Percentiles rank a stretch among this genome's conserved stretches.
Conservation (phyloP, 2,888 invertebrate species). For the Leptinotarsa peninsularis region DNA sequence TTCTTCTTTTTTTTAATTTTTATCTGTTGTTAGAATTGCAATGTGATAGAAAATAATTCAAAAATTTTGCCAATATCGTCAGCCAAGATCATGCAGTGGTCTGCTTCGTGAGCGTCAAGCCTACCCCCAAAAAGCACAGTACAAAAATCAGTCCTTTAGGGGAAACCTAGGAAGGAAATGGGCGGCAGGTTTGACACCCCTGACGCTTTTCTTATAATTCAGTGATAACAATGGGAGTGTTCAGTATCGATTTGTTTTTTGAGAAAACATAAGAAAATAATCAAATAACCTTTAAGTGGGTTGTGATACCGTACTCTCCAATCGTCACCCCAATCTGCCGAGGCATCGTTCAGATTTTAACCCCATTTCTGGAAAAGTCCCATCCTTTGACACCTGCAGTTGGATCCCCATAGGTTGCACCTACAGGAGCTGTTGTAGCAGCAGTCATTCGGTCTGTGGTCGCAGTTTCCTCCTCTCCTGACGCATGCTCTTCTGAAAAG, state of each 20-base stretch:
- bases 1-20: not conserved
- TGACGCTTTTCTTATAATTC: slow-evolving; percentile 27
- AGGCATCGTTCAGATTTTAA: slow-evolving; percentile 66
- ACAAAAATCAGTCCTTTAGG: slow-evolving; percentile 50
- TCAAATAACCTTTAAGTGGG: not conserved
- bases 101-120: slow-evolving; percentile 44
- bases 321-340: slow-evolving; percentile 46
- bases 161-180: slow-evolving; percentile 28
- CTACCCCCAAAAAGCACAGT: slow-evolving; percentile 26
- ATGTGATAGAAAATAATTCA: not conserved
- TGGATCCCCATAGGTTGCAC: slow-evolving; percentile 90
- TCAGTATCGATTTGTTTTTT: not conserved
- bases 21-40: not conserved
- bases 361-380: slow-evolving; percentile 91
- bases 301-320: slow-evolving; percentile 14
- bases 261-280: slow-evolving; percentile 8
- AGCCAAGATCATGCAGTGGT: slow-evolving; percentile 47
- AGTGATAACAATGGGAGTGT: slow-evolving; percentile 22
- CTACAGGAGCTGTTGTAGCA: slow-evolving; percentile 88
- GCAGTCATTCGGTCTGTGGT: slow-evolving; percentile 86
- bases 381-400: slow-evolving; percentile 89
- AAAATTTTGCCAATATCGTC: slow-evolving; percentile 20
- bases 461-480: slow-evolving; percentile 84
- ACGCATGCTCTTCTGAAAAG: slow-evolving; percentile 88
- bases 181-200: slow-evolving; percentile 37